Conservation (phyloP, 2,113 vertebrate genomes). For the Cephalopholis sonnerati region DNA sequence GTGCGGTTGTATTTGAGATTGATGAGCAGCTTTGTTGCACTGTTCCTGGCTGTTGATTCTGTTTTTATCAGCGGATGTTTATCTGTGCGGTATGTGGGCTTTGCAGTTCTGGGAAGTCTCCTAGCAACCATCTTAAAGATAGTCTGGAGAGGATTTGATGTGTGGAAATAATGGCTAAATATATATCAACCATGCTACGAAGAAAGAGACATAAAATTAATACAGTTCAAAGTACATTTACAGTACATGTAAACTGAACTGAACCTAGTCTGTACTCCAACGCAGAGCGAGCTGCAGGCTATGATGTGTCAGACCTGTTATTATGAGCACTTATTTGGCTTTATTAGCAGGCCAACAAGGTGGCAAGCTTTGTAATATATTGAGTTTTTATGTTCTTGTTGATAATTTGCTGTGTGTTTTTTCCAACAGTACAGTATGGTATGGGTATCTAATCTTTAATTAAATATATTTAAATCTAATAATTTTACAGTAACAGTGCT, state of each 20-base stretch:
- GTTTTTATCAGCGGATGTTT: slow-evolving; percentile 37
- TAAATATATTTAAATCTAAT: not conserved
- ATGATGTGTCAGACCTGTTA: not conserved
- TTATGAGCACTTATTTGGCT: not conserved
- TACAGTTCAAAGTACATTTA: not conserved
- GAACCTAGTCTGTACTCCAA: not conserved
- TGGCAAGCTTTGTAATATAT: no score
- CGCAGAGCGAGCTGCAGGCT: no score
- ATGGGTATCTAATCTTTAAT: not conserved
- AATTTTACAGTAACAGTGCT: no score
- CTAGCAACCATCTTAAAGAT: slow-evolving; percentile 66
- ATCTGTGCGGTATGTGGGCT: slow-evolving; percentile 38
- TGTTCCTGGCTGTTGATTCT: not conserved
- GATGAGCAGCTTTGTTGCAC: slow-evolving; percentile 9
- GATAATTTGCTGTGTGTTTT: no score
- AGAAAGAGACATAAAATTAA: not conserved
- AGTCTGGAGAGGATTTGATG: slow-evolving; percentile 31
- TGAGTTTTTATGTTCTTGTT: no score
- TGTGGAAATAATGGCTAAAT: slow-evolving; percentile 53
- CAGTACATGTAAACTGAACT: not conserved
- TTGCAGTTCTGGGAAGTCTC: slow-evolving; percentile 44
- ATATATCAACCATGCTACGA: slow-evolving; percentile 11
- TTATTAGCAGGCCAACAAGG: not conserved
- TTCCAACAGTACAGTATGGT: not conserved
- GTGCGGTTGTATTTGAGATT: not conserved